These are phyloP conservation scores for Paralichthys olivaceus DNA, from an alignment of 2,113 vertebrate genomes.

Conservation along the genomic window DNA sequence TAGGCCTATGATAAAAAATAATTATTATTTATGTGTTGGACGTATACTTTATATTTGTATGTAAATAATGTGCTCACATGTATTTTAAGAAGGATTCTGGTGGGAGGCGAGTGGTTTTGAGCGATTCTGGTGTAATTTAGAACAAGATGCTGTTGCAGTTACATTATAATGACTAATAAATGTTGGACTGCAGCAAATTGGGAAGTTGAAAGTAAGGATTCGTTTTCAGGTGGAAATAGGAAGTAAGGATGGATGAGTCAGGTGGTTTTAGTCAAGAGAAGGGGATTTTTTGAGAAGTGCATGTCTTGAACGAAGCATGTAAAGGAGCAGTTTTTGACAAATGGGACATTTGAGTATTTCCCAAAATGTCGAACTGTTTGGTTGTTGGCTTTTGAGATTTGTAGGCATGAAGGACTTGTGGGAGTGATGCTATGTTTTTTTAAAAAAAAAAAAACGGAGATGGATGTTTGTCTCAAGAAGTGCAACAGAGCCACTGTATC, in stretches of 20 bases:
- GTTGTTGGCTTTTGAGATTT: neutral
- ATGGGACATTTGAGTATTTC: neutral
- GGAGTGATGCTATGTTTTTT: neutral
- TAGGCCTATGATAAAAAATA: constrained; percentile 53
- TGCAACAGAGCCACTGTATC: constrained; percentile 6
- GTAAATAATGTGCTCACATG: constrained; percentile 50
- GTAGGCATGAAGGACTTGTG: constrained; percentile 12
- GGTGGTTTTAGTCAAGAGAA: constrained; percentile 12
- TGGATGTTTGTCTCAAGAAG: neutral
- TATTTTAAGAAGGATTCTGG: constrained; percentile 30
- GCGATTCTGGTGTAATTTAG: constrained; percentile 39
- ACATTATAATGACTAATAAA: neutral
- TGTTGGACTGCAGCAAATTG: neutral
- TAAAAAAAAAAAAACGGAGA: neutral
- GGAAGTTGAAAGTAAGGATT: neutral
- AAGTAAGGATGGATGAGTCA: constrained; percentile 44
- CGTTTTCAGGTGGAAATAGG: constrained; percentile 19
- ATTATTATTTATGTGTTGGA: constrained; percentile 70
- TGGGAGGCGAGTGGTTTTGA: neutral
- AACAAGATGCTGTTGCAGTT: neutral
- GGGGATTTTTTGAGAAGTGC: neutral
- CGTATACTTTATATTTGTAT: constrained; percentile 54
- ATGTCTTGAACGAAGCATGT: neutral
- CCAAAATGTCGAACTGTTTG: neutral
- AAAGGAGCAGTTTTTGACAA: neutral